Base-by-base conservation (phyloP, 64 coral and sea anemone species). In the Astreopora myriophthalma region DNA sequence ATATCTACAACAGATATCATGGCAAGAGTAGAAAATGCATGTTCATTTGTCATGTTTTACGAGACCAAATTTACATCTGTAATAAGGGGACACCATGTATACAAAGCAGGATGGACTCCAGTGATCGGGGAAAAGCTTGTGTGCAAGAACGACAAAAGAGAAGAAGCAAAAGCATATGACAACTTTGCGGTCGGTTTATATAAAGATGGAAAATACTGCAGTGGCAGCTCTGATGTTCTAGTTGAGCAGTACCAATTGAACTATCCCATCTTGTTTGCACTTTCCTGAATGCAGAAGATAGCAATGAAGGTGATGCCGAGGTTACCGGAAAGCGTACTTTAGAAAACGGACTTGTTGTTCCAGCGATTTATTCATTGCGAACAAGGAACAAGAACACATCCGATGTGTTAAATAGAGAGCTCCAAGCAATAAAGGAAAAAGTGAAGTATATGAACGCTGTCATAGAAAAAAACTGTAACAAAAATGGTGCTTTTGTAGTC, bases 201-300 rank as follows among this genome's bases (percentile, higher is more conserved):
- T 6, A 75, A 60, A 49, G 38, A 89, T 63, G 49, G 37, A 25
- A 58, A 33, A 38, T 35, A 89, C 44, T 38, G 38, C 27, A 42
- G 35, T 36, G 48, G 75, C 20, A 16, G 52, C 52, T 58, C 52
- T 58, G 52, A 58, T 58, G 52, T 58, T 58, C 34, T 89, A 40
- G 73, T 78, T 62, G 73, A 73, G 75, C 87, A 89, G 86, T 88
- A 25, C 86, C 86, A 16, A 74, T 89, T 33, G 86, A 88, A 88
- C 86, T 88, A 29, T 88, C 49, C 22, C 61, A 58, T 48, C 86
- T 75, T 27, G 55, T 89, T 31, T 89, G 51, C 46, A 89, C 87
- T 36, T 78, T 89, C 73, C 55, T 77, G 69, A 48, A 60, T 36
- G 87, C 71, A 37, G 27, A 60, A 42, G 71, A 89, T 40, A 73